Evolutionary conservation across 2,888 invertebrate genomes (phyloP).

Genomic region (Macrosiphum euphorbiae): DNA sequence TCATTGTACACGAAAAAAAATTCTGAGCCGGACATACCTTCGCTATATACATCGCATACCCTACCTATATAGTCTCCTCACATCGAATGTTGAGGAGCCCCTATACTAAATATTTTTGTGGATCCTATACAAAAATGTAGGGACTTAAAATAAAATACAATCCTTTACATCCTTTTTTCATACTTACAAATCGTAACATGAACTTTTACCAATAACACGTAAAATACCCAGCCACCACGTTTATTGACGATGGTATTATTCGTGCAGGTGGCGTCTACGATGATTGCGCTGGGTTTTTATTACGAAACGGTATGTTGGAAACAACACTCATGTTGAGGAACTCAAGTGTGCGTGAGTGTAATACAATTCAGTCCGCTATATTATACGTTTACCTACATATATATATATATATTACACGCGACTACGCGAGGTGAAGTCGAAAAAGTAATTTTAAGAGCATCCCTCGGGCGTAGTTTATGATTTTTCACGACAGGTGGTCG

Average conservation of each 20-base stretch:
- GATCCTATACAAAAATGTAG: too few relatives aligned
- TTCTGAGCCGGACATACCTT: too few relatives aligned
- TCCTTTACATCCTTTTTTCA: not conserved
- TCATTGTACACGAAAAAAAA: too few relatives aligned
- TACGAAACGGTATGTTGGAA: not conserved
- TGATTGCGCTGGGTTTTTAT: not conserved
- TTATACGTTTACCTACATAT: not conserved
- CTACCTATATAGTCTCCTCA: too few relatives aligned
- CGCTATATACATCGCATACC: too few relatives aligned
- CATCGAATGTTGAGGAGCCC: too few relatives aligned
- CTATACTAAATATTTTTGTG: too few relatives aligned
- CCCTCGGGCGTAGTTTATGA: conserved; percentile 31
- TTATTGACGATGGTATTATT: not conserved
- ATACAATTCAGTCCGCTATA: not conserved
- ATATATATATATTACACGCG: not conserved
- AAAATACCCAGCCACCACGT: not conserved
- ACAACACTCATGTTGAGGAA: not conserved
- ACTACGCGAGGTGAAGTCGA: not conserved
- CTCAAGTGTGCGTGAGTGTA: not conserved
- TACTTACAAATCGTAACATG: not conserved
- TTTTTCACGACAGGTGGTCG: conserved; percentile 37
- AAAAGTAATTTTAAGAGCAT: conserved; percentile 38
- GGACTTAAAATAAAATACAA: too few relatives aligned
- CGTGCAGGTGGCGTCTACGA: not conserved
- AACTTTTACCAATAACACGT: not conserved